Evolutionary conservation across 1,140 invertebrate genomes (phyloP).

Genomic region (Diploscapter pachys): DNA sequence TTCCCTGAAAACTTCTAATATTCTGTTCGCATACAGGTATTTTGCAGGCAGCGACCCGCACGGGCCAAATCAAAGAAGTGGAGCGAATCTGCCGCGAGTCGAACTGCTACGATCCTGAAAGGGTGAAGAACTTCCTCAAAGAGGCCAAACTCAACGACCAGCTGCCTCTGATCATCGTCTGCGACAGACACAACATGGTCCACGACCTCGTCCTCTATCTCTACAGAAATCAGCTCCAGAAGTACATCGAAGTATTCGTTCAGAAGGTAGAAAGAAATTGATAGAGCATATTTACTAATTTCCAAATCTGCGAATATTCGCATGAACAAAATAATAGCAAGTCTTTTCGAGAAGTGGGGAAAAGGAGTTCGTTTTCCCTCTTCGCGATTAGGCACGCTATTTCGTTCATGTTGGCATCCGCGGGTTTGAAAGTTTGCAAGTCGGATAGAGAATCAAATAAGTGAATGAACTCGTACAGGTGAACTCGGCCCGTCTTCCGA

Average conservation of each 20-base stretch:
- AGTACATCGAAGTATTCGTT: constrained; percentile 99
- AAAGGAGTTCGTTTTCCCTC: too few relatives aligned
- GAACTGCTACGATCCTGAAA: constrained; percentile 95
- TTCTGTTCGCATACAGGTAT: neutral
- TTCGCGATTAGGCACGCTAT: too few relatives aligned
- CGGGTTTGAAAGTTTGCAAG: too few relatives aligned
- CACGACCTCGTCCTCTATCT: constrained; percentile 98
- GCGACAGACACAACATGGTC: constrained; percentile 98
- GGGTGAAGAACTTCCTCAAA: constrained; percentile 98
- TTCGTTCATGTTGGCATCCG: too few relatives aligned
- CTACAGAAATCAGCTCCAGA: constrained; percentile 94
- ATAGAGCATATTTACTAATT: too few relatives aligned
- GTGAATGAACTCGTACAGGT: too few relatives aligned
- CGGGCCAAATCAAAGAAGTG: constrained; percentile 98
- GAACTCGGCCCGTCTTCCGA: constrained; percentile 93
- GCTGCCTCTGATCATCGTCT: constrained; percentile 95
- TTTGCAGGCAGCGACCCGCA: constrained; percentile 79
- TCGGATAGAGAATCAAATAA: too few relatives aligned
- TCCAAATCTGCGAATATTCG: too few relatives aligned
- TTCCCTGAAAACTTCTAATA: too few relatives aligned
- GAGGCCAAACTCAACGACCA: constrained; percentile 57
- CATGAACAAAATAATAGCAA: too few relatives aligned
- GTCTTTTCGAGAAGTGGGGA: too few relatives aligned
- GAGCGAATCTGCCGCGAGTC: constrained; percentile 97
- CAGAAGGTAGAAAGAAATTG: constrained; percentile 70